These are phyloP conservation scores for Molanna angustata DNA, from an alignment of 2,888 invertebrate species.

Conservation along the genomic window DNA sequence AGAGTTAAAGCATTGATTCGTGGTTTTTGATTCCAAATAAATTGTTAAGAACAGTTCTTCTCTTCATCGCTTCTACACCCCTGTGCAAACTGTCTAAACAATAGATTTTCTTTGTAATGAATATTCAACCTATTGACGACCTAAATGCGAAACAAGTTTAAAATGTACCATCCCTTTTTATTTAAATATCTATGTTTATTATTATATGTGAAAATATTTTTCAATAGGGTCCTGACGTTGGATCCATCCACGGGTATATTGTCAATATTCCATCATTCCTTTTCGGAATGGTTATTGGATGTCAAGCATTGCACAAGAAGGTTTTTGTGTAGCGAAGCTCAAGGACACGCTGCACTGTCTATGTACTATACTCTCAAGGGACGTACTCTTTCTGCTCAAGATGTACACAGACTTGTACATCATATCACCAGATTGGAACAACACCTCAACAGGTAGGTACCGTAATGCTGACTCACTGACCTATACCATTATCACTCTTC, in stretches of 20 bases:
- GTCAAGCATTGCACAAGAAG: constrained; percentile 98
- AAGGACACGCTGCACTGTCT: constrained; percentile 86
- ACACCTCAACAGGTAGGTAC: constrained; percentile 41
- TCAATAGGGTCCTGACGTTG: constrained; percentile 52
- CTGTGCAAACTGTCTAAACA: not conserved
- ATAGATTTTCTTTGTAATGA: too few relatives aligned
- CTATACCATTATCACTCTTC: too few relatives aligned
- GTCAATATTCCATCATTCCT: constrained; percentile 89
- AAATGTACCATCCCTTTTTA: too few relatives aligned
- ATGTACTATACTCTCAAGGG: constrained; percentile 78
- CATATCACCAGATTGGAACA: constrained; percentile 68
- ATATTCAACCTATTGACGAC: too few relatives aligned
- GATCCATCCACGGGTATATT: constrained; percentile 60
- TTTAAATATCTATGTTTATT: too few relatives aligned
- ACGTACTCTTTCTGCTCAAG: constrained; percentile 65
- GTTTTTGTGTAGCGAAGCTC: constrained; percentile 82
- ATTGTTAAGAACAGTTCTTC: constrained; percentile 37
- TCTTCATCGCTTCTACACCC: not conserved
- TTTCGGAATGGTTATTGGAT: constrained; percentile 92
- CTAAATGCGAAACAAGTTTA: too few relatives aligned
- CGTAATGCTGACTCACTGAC: too few relatives aligned
- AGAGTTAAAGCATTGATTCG: too few relatives aligned
- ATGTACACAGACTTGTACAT: constrained; percentile 71
- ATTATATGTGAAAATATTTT: too few relatives aligned
- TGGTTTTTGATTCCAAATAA: too few relatives aligned